These are phyloP conservation scores for Drosophila punjabiensis DNA, from an alignment of 1,140 invertebrate species.

Conservation along the genomic window DNA sequence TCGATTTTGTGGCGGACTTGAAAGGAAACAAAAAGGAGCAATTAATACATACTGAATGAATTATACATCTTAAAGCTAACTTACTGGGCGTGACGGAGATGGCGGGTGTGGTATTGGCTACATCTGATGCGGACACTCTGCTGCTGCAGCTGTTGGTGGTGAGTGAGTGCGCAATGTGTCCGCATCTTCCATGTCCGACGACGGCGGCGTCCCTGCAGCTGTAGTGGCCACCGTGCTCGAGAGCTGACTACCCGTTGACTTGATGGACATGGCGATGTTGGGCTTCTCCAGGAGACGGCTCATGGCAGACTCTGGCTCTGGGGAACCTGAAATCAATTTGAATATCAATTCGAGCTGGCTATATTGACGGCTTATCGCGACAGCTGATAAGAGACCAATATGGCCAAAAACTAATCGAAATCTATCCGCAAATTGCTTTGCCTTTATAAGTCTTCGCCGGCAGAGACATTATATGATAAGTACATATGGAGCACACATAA, in stretches of 20 bases:
- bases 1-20: slow-evolving; percentile 67
- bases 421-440: slow-evolving; percentile 25
- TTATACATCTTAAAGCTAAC: background rate
- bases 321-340: slow-evolving; percentile 36
- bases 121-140: slow-evolving; percentile 1
- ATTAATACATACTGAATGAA: background rate
- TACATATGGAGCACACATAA: background rate
- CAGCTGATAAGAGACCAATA: slow-evolving; percentile 35
- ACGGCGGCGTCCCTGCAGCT: slow-evolving; percentile 15
- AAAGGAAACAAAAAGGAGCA: background rate
- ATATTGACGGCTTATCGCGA: slow-evolving; percentile 32
- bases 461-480: slow-evolving; percentile 10
- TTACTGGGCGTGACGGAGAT: slow-evolving; percentile 39
- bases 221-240: slow-evolving; percentile 54
- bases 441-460: slow-evolving; percentile 48
- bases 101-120: slow-evolving; percentile 17
- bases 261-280: slow-evolving; percentile 83
- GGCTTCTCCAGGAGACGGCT: slow-evolving; percentile 84
- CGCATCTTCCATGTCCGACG: slow-evolving; percentile 49
- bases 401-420: slow-evolving; percentile 32
- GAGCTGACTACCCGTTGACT: slow-evolving; percentile 77
- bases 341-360: slow-evolving; percentile 38
- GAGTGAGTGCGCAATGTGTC: slow-evolving; percentile 17
- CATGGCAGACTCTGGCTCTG: slow-evolving; percentile 77
- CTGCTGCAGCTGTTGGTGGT: background rate